Evolutionary conservation across 2,888 invertebrate species (phyloP), one percentile per base, ranked within the genome.

Genomic region (Scrobipalpa costella): DNA sequence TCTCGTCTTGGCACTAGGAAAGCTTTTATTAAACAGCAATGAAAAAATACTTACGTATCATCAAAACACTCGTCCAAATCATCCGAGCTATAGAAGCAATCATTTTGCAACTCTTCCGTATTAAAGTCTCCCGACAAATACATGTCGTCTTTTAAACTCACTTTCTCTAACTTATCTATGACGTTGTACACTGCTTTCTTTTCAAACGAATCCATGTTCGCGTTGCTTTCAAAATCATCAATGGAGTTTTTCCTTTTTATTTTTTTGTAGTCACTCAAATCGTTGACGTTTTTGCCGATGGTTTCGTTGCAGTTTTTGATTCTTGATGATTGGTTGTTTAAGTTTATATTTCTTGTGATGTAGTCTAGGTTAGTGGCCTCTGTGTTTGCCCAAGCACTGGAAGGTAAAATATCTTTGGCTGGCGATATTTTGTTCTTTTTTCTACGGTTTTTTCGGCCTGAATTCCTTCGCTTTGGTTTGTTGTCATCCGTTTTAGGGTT

Each of bases 221-320:
- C 63, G 61, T 66, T 67, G 0, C 66, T 67, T 1, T 67, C 59
- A 40, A 58, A 63, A 11, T 67, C 69, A 1, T 67, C 67, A 2
- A 63, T 62, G 0, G 64, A 68, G 5, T 67, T 67, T 64, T 63
- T 72, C 72, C 47, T 74, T 69, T 73, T 74, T 72, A 65, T 71
- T 68, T 44, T 70, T 74, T 74, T 77, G 7, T 69, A 77, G 21
- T 50, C 63, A 21, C 71, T 76, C 0, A 90, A 67, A 64, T 88
- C 78, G 47, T 90, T 90, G 0, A 90, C 90, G 57, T 90, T 90
- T 57, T 88, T 88, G 0, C 90, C 90, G 0, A 89, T 72, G 1
- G 74, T 82, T 0, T 78, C 81, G 52, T 79, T 80, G n/a, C 73
- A 71, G 0, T 71, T 68, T 63, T 84, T 85, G 1, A 50, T n/a